A percentile compares a stretch with the other conserved stretches of the same genome.
phyloP scores from a whole-genome alignment of 64 coral and sea anemone genomes.

The Pocillopora damicornis region DNA sequence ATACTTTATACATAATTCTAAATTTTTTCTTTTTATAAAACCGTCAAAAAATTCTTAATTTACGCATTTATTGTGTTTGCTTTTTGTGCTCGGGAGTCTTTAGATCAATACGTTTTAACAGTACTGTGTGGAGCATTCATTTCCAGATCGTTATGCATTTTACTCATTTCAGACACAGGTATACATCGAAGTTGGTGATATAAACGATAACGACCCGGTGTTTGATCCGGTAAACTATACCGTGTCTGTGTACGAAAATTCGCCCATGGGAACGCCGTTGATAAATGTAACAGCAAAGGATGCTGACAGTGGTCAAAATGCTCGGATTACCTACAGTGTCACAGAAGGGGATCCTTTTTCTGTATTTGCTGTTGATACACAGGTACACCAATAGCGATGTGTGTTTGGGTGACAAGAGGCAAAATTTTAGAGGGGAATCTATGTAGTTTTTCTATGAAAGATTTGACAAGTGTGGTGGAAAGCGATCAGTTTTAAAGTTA shows the following conservation, averaged over 20 bases:
- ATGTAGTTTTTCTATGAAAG: neutral
- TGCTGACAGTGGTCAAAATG: conserved; percentile 92
- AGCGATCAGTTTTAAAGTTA: neutral
- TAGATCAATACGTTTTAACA: neutral
- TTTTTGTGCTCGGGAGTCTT: too few species aligned
- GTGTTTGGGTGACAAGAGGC: neutral
- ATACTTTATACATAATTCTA: too few species aligned
- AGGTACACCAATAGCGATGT: conserved; percentile 30
- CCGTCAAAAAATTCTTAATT: too few species aligned
- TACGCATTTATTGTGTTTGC: too few species aligned
- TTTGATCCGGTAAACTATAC: conserved; percentile 92
- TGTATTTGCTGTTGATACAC: conserved; percentile 57
- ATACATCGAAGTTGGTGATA: conserved; percentile 67
- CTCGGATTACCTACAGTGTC: conserved; percentile 70
- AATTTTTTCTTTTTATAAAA: too few species aligned
- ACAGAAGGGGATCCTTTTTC: conserved; percentile 55
- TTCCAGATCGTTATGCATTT: neutral
- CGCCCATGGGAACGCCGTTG: conserved; percentile 30
- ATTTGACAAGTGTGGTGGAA: neutral
- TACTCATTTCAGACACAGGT: conserved; percentile 66
- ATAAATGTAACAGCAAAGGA: conserved; percentile 81
- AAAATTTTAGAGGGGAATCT: neutral
- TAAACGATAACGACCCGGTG: conserved; percentile 83
- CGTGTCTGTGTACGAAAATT: conserved; percentile 69
- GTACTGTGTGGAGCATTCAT: too few species aligned